Evolutionary conservation across 2,888 invertebrate species (phyloP), one percentile per base, ranked within the genome.

Genomic region (Dryomyza anilis): DNA sequence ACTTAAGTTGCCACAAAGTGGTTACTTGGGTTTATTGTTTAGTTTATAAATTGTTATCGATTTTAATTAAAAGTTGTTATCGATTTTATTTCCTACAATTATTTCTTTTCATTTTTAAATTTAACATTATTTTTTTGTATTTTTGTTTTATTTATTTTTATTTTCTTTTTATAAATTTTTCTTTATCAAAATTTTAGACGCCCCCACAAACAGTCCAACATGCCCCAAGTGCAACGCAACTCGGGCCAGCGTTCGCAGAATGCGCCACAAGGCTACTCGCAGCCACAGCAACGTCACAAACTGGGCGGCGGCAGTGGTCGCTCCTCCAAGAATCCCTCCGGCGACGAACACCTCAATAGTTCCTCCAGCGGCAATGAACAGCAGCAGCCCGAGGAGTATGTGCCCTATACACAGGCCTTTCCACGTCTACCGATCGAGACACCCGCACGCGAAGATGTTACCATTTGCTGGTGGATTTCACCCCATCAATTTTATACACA

Each of bases 391-490:
- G 60, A 59, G 33, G 78, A 86, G 64, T 89, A 88, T 48, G 80
- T 86, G 8, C 71, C 86, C 0, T 67, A 86, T 1, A 84, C 86
- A 10, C 84, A 84, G 0, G 80, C 84, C 0, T 89, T 87, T 82
- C 62, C 71, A 0, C 83, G 85, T 4, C 83, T 84, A 1, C 73
- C 81, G 0, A 80, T 89, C 3, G 84, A 86, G 21, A 77, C 85
- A 1, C 87, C 87, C 16, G 81, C 83, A 0, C 86, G 85, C 59
- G 86, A 87, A 60, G 86, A 88, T 64, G 85, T 91, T 0, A 85
- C 86, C 2, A 86, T 93, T 43, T 88, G 89, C 2, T 93, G 93
- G 92, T 91, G 92, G 76, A 87, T 89, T 62, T 89, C 89, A 67
- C 93, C 93, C 0, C 86, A 87, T 67, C 87, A 88, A 71, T 93